Percentiles rank a stretch among this genome's conserved stretches.
phyloP scores from a whole-genome alignment of 2,797 vertebrate genomes.

The Onychomys torridus region DNA sequence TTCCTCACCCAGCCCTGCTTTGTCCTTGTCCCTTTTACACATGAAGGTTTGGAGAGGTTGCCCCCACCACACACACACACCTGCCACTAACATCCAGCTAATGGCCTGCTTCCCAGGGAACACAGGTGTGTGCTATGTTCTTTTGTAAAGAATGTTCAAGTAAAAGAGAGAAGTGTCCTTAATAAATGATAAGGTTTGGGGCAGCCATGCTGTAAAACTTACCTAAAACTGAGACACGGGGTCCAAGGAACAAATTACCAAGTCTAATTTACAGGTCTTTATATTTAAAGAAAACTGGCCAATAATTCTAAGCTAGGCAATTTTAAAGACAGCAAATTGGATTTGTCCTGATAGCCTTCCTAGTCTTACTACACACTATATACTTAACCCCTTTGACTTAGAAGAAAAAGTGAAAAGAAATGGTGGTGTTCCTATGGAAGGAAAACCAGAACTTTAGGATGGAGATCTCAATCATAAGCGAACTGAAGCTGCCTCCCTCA shows the following conservation, averaged over 20 bases:
- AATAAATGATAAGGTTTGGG: constrained; percentile 30
- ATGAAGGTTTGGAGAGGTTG: not conserved
- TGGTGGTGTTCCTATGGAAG: not conserved
- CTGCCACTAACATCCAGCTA: not conserved
- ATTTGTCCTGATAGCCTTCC: constrained; percentile 23
- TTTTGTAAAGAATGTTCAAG: constrained; percentile 27
- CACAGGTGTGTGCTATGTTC: not conserved
- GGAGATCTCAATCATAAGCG: constrained; percentile 20
- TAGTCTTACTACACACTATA: constrained; percentile 19
- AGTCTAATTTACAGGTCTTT: constrained; percentile 50
- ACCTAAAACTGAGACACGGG: not conserved
- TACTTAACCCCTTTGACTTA: constrained; percentile 46
- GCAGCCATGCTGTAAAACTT: not conserved
- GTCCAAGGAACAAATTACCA: constrained; percentile 49
- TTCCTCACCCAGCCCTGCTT: not conserved
- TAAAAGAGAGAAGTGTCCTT: not conserved
- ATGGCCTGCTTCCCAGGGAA: not conserved
- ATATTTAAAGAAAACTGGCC: constrained; percentile 36
- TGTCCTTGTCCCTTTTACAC: not conserved
- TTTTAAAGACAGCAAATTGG: constrained; percentile 44
- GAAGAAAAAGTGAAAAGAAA: constrained; percentile 53
- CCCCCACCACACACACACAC: not conserved
- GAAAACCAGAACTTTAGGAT: constrained; percentile 28
- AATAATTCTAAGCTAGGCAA: constrained; percentile 11
- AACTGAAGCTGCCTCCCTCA: not conserved